Conservation (phyloP, 2,888 invertebrate species). For the Thecophora atra region DNA sequence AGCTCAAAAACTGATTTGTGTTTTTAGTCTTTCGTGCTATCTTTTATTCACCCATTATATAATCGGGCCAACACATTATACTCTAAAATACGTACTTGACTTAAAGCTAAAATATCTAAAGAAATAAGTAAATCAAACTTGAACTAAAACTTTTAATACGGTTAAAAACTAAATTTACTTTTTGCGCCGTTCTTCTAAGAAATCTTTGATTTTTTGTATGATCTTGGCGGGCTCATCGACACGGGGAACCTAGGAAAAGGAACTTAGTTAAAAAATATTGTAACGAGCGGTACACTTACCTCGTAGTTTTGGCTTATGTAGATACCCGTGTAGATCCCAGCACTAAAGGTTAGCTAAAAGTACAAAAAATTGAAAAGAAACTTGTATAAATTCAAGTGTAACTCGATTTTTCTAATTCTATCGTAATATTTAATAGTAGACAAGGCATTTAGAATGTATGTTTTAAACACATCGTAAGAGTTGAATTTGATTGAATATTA, state of each 20-base stretch:
- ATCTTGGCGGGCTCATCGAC: conserved; percentile 84
- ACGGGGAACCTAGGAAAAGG: conserved; percentile 76
- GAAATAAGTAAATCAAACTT: background rate
- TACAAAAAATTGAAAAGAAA: background rate
- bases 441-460: no score
- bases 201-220: conserved; percentile 74
- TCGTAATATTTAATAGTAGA: no score
- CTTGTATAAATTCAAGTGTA: no score
- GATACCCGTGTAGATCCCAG: conserved; percentile 77
- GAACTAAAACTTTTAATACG: background rate
- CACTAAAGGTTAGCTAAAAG: conserved; percentile 72
- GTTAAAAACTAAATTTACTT: conserved; percentile 65
- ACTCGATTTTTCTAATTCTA: no score
- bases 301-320: conserved; percentile 80
- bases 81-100: no score
- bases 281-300: conserved; percentile 55
- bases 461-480: no score
- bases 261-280: background rate
- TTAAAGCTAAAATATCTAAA: no score
- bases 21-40: no score
- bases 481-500: no score
- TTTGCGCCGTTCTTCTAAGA: conserved; percentile 69
- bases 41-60: no score
- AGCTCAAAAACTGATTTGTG: no score
- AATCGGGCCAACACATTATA: no score